Base-by-base conservation (phyloP, 1,140 invertebrate species). In the Sogatella furcifera region DNA sequence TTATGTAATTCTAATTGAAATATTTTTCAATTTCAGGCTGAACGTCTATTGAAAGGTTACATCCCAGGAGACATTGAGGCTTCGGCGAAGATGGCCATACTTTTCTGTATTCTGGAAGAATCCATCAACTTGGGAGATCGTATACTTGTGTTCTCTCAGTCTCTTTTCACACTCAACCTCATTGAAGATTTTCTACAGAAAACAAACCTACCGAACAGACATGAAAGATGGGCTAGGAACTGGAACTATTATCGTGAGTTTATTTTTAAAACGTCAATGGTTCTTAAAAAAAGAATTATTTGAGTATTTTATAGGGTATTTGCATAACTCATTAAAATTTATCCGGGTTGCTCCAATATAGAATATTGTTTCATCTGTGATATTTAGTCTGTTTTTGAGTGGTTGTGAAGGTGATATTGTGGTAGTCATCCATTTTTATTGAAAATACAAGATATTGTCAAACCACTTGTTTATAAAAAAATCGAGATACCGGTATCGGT, bases 141-240 rank as follows among this genome's bases (percentile, higher is more conserved):
- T 60, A 78, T 98, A 19, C 78, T 99, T n/a, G 81, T 98, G 2
- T 99, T 99, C 72, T 97, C 94, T 68, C 95, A 97, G 72, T 97
- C 92, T 68, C 79, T 99, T 11, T 89, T 97, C 64, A 98, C 96
- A 0, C 75, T 99, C 44, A 92, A 96, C 81, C 78, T 98, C n/a
- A 90, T 99, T 62, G 97, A 99, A 81, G 88, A 95, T 65, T 97
- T 95, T 72, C 78, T 99, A 38, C 85, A 89, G 66, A 82, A 83
- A 67, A 85, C 62, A 67, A 79, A 81, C 64, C 84, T 96, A 64
- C 90, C 92, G 9, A 84, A 84, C 43, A 78, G 73, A 58, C 81
- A 85, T 62, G 80, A 83, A 65, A 79, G 80, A 58, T 98, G 95
- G 95, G 79, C 80, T 21, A 84, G 86, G 68, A 95, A 95, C 75